Percentiles rank a stretch among this genome's conserved stretches.
Conservation (phyloP, 2,888 invertebrate species). For the Drosophila percnosoma region DNA sequence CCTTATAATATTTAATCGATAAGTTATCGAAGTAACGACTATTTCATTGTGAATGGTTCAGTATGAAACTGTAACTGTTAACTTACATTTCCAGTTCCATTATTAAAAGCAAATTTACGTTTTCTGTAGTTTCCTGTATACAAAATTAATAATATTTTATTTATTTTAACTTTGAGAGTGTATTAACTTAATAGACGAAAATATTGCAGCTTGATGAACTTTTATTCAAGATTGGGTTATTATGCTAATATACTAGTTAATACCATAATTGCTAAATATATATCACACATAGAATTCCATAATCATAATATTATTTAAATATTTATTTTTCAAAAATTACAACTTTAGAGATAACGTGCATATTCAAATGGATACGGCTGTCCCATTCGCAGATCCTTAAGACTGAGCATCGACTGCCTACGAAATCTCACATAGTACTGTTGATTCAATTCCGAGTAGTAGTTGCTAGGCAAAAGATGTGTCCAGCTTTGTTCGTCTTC, state of each 20-base stretch:
- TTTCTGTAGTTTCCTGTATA: neutral
- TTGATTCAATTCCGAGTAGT: constrained; percentile 66
- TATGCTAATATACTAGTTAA: neutral
- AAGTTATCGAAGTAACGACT: constrained; percentile 19
- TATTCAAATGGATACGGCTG: constrained; percentile 53
- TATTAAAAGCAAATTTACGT: neutral
- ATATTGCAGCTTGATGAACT: neutral
- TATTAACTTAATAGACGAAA: neutral
- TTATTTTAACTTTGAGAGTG: neutral
- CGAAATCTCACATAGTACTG: constrained; percentile 69
- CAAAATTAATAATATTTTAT: neutral
- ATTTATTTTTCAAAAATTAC: neutral
- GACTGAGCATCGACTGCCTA: constrained; percentile 35
- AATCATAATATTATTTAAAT: neutral
- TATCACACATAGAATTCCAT: neutral
- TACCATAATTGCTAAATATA: neutral
- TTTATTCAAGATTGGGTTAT: neutral
- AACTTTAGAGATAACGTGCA: constrained; percentile 50
- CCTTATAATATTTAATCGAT: constrained; percentile 20
- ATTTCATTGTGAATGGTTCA: too few species aligned
- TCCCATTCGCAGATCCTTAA: constrained; percentile 16
- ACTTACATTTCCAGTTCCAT: neutral
- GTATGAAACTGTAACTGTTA: constrained; percentile 7
- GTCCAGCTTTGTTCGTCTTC: constrained; percentile 39
- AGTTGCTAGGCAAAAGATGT: constrained; percentile 67